phyloP scores from a whole-genome alignment of 2,888 invertebrate species.

The Maniola hyperantus region DNA sequence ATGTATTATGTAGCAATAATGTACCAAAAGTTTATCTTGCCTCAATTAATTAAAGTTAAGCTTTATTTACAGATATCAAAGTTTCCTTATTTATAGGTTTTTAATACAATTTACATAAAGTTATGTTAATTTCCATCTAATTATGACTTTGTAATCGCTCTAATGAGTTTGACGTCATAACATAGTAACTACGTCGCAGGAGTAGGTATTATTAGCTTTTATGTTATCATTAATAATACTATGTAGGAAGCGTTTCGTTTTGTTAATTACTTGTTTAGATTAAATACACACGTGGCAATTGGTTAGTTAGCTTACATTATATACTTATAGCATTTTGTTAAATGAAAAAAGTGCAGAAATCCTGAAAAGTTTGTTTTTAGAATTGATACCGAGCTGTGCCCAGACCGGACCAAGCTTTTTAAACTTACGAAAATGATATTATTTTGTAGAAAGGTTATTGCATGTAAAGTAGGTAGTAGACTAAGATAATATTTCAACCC shows the following conservation, averaged over 20 bases:
- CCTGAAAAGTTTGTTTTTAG: no score
- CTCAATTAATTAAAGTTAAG: conserved; percentile 42
- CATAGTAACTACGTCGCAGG: conserved; percentile 7
- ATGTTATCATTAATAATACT: neutral
- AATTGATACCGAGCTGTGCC: no score
- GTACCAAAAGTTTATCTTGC: conserved; percentile 47
- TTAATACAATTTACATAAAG: conserved; percentile 13
- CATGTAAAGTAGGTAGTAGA: no score
- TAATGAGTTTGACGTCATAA: conserved; percentile 31
- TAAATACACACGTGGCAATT: no score
- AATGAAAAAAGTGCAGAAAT: no score
- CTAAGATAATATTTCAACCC: no score
- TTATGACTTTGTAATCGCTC: conserved; percentile 36
- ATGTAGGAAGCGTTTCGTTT: neutral
- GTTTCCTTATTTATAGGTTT: conserved; percentile 15
- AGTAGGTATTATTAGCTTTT: neutral
- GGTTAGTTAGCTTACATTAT: no score
- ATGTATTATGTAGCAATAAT: conserved; percentile 23
- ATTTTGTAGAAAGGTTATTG: no score
- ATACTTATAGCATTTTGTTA: no score
- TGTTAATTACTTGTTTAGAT: neutral
- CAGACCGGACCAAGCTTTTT: no score
- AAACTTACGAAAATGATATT: no score
- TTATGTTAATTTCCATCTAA: conserved; percentile 32
- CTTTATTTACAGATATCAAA: conserved; percentile 34